Evolutionary conservation across 1,140 invertebrate genomes (phyloP).

Genomic region (Nilaparvata lugens): DNA sequence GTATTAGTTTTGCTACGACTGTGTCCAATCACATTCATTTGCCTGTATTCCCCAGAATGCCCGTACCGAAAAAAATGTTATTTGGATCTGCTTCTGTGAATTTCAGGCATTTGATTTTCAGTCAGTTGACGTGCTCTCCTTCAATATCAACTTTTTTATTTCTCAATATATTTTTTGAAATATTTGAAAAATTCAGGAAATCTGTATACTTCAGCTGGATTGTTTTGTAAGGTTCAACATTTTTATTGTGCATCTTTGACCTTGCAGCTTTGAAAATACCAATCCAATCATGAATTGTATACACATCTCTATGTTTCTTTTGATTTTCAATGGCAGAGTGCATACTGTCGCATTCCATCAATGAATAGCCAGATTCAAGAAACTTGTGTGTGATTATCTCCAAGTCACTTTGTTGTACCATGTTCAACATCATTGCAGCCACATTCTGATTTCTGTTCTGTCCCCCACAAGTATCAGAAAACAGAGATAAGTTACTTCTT

Average conservation of each 20-base stretch:
- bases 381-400: slow-evolving; percentile 19
- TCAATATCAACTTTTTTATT: slow-evolving; percentile 5
- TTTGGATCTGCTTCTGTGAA: not conserved
- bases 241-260: too few species aligned
- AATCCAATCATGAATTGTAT: too few species aligned
- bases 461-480: slow-evolving; percentile 22
- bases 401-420: slow-evolving; percentile 17
- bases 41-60: not conserved
- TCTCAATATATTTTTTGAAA: too few species aligned
- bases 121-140: slow-evolving; percentile 20
- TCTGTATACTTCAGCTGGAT: too few species aligned
- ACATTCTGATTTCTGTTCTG: slow-evolving; percentile 24
- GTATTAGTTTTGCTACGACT: not conserved
- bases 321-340: too few species aligned
- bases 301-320: too few species aligned
- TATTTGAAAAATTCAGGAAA: too few species aligned
- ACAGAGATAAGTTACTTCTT: slow-evolving; percentile 20
- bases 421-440: slow-evolving; percentile 15
- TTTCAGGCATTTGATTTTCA: not conserved
- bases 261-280: too few species aligned
- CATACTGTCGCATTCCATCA: slow-evolving; percentile 22
- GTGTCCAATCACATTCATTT: not conserved
- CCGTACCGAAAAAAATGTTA: not conserved
- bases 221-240: too few species aligned
- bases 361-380: slow-evolving; percentile 19